Conservation (phyloP, 37 sponge, comb jelly and placozoan genomes). For the Cliona cf. orientalis region DNA sequence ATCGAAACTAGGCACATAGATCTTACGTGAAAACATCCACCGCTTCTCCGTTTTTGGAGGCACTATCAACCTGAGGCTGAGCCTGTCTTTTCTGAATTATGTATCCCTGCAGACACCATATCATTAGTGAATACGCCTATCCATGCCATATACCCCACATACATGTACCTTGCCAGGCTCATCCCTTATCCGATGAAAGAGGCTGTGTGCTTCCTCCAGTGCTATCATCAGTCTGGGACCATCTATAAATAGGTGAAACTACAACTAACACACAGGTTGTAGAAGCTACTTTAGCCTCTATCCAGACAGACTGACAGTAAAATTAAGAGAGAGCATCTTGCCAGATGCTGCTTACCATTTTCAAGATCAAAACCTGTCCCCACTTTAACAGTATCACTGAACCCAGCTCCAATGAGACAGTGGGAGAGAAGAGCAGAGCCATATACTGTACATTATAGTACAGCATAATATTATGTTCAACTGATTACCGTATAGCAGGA, state of each 20-base stretch:
- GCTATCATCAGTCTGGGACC: conserved; percentile 46
- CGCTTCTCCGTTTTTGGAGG: not conserved
- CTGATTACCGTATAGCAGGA: no score
- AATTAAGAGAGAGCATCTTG: no score
- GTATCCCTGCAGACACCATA: conserved; percentile 61
- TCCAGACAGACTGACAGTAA: no score
- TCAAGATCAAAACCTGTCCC: conserved; percentile 66
- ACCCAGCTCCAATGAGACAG: conserved; percentile 77
- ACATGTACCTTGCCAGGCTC: conserved; percentile 50
- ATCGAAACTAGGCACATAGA: not conserved
- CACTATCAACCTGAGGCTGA: conserved; percentile 28
- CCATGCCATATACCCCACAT: not conserved
- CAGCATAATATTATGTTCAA: no score
- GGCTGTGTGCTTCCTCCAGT: conserved; percentile 50
- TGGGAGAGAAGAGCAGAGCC: conserved; percentile 83
- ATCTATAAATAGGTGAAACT: conserved; percentile 22
- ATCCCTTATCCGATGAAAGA: conserved; percentile 48
- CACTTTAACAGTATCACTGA: conserved; percentile 70
- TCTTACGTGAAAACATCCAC: conserved; percentile 27
- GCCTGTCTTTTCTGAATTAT: conserved; percentile 55
- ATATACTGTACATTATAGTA: no score
- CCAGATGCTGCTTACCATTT: conserved; percentile 42
- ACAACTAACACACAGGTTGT: not conserved
- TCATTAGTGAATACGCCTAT: no score
- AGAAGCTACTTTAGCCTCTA: no score